Percentiles rank a stretch among this genome's conserved stretches.
Conservation (phyloP, 2,113 vertebrate species). For the Protobothrops flavoviridis region DNA sequence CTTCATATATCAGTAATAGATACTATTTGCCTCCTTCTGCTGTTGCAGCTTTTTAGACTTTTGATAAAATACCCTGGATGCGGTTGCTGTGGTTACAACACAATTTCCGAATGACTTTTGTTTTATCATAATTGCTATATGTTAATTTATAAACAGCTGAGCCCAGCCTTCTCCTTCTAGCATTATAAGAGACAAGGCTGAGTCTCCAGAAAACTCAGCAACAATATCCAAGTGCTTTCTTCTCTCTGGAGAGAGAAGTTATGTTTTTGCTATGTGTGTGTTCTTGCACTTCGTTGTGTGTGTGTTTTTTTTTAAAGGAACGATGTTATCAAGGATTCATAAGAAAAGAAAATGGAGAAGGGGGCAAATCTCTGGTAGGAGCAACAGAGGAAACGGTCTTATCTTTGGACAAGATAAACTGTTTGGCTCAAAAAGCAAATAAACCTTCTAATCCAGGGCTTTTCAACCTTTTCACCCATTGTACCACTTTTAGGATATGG, state of each 20-base stretch:
- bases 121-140: constrained; percentile 77
- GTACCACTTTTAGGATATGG: too few relatives aligned
- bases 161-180: constrained; percentile 63
- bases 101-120: constrained; percentile 71
- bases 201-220: constrained; percentile 66
- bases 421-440: constrained; percentile 12
- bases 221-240: constrained; percentile 59
- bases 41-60: constrained; percentile 65
- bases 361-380: constrained; percentile 47
- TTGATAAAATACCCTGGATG: constrained; percentile 70
- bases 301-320: constrained; percentile 40
- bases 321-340: constrained; percentile 38
- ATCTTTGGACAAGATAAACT: constrained; percentile 45
- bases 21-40: constrained; percentile 72
- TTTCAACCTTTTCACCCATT: too few relatives aligned
- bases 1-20: constrained; percentile 76
- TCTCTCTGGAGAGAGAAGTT: constrained; percentile 62
- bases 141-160: constrained; percentile 75
- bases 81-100: constrained; percentile 75
- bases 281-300: background rate
- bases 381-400: constrained; percentile 52
- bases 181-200: constrained; percentile 64
- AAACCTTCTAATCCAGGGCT: background rate
- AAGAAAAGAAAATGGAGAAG: constrained; percentile 51
- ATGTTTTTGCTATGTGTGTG: constrained; percentile 58